Percentiles rank a stretch among this genome's conserved stretches.
Conservation (phyloP, 2,113 vertebrate species). For the Tachuris rubrigastra region DNA sequence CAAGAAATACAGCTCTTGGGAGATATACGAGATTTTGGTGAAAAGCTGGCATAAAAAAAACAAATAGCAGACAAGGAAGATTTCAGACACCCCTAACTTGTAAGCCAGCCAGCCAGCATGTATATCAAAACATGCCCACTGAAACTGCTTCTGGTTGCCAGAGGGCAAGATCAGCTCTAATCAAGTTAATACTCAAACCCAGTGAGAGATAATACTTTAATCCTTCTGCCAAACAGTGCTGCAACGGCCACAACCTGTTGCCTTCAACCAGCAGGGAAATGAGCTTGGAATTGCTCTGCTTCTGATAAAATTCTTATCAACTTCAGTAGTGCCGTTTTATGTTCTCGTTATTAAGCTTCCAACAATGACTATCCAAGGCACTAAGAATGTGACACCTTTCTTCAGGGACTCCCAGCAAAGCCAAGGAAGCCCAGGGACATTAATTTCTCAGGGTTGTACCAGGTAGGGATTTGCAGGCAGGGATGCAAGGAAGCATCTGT, state of each 20-base stretch:
- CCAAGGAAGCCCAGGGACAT: not conserved
- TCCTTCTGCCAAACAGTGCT: not conserved
- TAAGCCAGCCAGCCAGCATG: not conserved
- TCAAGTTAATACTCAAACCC: not conserved
- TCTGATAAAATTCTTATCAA: not conserved
- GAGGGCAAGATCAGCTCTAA: not conserved
- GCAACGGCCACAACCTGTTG: not conserved
- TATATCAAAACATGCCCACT: not conserved
- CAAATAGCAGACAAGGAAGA: not conserved
- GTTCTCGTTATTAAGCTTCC: not conserved
- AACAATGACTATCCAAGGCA: not conserved
- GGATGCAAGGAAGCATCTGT: accelerated
- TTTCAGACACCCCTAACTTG: not conserved
- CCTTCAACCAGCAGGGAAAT: not conserved
- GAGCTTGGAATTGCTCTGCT: not conserved
- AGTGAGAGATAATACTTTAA: not conserved
- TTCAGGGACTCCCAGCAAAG: not conserved
- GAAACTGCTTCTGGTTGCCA: not conserved
- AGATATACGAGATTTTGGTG: not conserved
- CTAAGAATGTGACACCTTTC: not conserved
- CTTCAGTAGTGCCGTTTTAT: accelerated
- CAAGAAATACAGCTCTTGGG: not conserved
- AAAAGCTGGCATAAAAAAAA: not conserved
- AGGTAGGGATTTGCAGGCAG: not conserved
- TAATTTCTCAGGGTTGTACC: not conserved